Evolutionary conservation across 2,797 vertebrate species (phyloP).

Genomic region (Lagodon rhomboides): DNA sequence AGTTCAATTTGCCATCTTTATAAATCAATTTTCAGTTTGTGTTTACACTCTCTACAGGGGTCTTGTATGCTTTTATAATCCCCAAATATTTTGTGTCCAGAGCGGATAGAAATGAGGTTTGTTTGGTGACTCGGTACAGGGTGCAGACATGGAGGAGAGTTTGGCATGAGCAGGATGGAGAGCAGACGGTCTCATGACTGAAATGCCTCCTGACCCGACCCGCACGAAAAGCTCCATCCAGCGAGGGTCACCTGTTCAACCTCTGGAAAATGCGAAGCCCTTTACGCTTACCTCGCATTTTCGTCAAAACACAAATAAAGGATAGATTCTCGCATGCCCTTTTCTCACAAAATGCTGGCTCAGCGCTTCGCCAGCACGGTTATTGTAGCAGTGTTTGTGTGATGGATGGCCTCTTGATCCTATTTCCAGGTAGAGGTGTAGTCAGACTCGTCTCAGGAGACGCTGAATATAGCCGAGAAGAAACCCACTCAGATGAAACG

Average conservation of each 20-base stretch:
- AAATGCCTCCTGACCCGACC: not conserved
- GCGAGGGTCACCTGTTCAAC: constrained; percentile 31
- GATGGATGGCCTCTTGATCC: constrained; percentile 67
- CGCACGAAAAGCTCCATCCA: not conserved
- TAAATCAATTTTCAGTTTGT: not conserved
- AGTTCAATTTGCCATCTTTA: not conserved
- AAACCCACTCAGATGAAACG: constrained; percentile 44
- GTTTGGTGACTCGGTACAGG: not conserved
- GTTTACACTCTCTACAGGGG: too few species aligned
- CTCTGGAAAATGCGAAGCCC: constrained; percentile 8
- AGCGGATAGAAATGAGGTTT: not conserved
- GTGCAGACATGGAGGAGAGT: not conserved
- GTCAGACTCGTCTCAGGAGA: constrained; percentile 52
- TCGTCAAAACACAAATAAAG: constrained; percentile 58
- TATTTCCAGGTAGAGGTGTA: constrained; percentile 52
- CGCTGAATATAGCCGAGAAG: constrained; percentile 30
- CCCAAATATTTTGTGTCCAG: not conserved
- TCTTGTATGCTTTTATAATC: not conserved
- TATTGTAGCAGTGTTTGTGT: constrained; percentile 44
- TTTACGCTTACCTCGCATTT: constrained; percentile 46
- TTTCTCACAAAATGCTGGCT: constrained; percentile 50
- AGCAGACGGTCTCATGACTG: not conserved
- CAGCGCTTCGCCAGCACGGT: constrained; percentile 35
- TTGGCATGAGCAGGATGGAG: not conserved
- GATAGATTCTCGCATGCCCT: constrained; percentile 41